A percentile compares a stretch with the other conserved stretches of the same genome.
phyloP scores from a whole-genome alignment of 2,113 vertebrate species.

The Glaucidium brasilianum region DNA sequence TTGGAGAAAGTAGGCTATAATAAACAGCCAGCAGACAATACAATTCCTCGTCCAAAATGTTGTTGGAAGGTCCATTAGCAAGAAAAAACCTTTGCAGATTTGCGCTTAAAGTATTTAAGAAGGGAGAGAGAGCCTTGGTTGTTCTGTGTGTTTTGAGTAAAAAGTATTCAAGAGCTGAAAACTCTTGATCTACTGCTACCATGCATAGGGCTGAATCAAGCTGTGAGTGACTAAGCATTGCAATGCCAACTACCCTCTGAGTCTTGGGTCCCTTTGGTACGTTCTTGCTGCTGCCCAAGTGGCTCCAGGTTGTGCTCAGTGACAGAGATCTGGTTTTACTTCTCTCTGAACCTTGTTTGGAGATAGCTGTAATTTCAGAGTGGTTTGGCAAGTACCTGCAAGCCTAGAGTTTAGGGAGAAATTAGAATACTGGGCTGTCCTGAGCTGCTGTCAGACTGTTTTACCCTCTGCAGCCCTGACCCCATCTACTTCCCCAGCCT shows the following conservation, averaged over 20 bases:
- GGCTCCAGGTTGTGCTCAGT: not conserved
- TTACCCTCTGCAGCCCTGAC: not conserved
- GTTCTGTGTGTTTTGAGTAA: not conserved
- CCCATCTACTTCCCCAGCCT: not conserved
- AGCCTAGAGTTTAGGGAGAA: not conserved
- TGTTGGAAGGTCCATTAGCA: not conserved
- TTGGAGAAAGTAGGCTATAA: not conserved
- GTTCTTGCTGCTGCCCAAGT: not conserved
- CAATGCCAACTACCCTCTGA: not conserved
- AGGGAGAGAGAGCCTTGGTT: no score
- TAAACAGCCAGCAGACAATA: not conserved
- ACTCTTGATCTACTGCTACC: fast-evolving
- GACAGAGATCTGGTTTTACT: not conserved
- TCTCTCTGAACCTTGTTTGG: not conserved
- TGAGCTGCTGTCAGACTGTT: not conserved
- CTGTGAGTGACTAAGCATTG: not conserved
- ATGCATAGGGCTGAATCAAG: not conserved
- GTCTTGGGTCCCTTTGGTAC: not conserved
- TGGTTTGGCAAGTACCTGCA: not conserved
- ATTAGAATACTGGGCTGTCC: not conserved
- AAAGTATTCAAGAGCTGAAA: not conserved
- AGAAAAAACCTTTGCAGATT: not conserved
- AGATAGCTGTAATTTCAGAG: not conserved
- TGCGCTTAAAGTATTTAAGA: not conserved
- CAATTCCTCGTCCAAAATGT: not conserved